Base-by-base conservation (phyloP, 2,888 invertebrate genomes). In the Leptinotarsa tumamoca region DNA sequence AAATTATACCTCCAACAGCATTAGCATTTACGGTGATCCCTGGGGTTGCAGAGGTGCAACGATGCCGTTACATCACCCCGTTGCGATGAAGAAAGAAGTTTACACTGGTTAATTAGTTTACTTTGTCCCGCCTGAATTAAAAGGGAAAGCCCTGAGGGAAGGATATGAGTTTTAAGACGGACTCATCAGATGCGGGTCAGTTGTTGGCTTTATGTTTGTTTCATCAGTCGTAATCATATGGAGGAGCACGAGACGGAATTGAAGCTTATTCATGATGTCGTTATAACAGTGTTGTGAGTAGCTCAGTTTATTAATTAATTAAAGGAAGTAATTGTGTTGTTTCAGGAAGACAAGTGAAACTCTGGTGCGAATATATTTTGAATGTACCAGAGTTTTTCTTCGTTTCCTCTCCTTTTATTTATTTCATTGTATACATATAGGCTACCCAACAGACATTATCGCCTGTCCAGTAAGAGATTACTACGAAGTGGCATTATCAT, bases 21-120 rank as follows among this genome's bases (percentile, higher is more conserved):
- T 72, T 72, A 72, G 72, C 72, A 72, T 72, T 72, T 72, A 72
- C 50, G 50, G 49, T 68, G 68, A 67, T 58, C 43, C 68, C 27
- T 17, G 72, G 72, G 72, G 67, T 17, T 17, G 27, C 56, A 18
- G 15, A 27, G 61, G 14, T 61, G 13, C 23, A 61, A 18, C 3
- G 4, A 63, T 61, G 51, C 33, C 43, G 52, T 66, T 66, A 52
- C 66, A 66, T 66, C 51, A 52, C 21, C 13, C 54, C 52, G 33
- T n/a, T 33, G n/a, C 4, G n/a, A 43, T 33, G 63, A 33, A 63
- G 63, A n/a, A 63, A 63, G 27, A 33, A 63, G 63, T 63, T 63
- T 43, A 43, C 43, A 63, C 15, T 43, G 63, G 63, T 63, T 63
- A 63, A 63, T 63, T 63, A 63, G 63, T 63, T 63, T 63, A 33